Evolutionary conservation across 2,888 invertebrate genomes (phyloP).

Genomic region (Fabriciana adippe): DNA sequence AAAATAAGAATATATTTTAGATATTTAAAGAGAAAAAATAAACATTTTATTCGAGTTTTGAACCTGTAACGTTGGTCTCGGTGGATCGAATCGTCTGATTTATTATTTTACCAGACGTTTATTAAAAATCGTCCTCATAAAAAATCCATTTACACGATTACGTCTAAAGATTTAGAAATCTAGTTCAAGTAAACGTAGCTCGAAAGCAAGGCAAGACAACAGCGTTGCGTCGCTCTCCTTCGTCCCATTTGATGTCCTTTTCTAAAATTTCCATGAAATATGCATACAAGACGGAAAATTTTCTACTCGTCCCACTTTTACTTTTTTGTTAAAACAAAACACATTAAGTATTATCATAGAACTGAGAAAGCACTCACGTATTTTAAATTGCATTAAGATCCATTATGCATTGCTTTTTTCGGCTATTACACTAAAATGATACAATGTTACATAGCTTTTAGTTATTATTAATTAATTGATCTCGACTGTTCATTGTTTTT

Average conservation of each 20-base stretch:
- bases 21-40: too few species aligned
- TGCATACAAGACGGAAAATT: neutral
- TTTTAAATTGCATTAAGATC: too few species aligned
- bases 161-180: conserved; percentile 13
- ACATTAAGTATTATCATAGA: neutral
- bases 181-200: conserved; percentile 17
- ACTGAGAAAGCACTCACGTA: neutral
- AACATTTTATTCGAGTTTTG: too few species aligned
- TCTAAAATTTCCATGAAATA: conserved; percentile 22
- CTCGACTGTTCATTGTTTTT: too few species aligned
- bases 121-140: neutral
- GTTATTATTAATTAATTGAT: too few species aligned
- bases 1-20: too few species aligned
- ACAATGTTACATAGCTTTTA: too few species aligned
- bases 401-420: too few species aligned
- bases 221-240: conserved; percentile 1
- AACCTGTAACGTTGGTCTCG: too few species aligned
- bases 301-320: conserved; percentile 15
- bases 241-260: conserved; percentile 21
- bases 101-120: neutral
- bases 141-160: conserved; percentile 4
- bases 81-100: too few species aligned
- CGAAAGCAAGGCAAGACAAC: conserved; percentile 10
- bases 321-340: neutral
- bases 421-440: too few species aligned